Evolutionary conservation across 2,113 vertebrate species (phyloP).

Genomic region (Mus musculus): GRCm39 chr3:58230501-58231000

Average conservation of each 20-base stretch:
- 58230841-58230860: too few species aligned
- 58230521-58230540: background rate
- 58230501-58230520: background rate
- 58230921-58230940: too few species aligned
- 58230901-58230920: too few species aligned
- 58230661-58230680: background rate
- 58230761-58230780: background rate
- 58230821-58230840: too few species aligned
- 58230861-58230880: too few species aligned
- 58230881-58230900: too few species aligned
- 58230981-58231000: too few species aligned
- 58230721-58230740: background rate
- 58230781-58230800: too few species aligned
- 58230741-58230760: background rate
- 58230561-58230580: background rate
- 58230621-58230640: background rate
- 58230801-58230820: too few species aligned
- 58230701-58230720: background rate
- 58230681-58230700: background rate
- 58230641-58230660: background rate
- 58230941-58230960: too few species aligned
- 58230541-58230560: background rate
- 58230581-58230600: background rate
- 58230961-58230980: too few species aligned
- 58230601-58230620: background rate